phyloP scores from a whole-genome alignment of 1,140 invertebrate genomes.

The Drosophila carrolli region DNA sequence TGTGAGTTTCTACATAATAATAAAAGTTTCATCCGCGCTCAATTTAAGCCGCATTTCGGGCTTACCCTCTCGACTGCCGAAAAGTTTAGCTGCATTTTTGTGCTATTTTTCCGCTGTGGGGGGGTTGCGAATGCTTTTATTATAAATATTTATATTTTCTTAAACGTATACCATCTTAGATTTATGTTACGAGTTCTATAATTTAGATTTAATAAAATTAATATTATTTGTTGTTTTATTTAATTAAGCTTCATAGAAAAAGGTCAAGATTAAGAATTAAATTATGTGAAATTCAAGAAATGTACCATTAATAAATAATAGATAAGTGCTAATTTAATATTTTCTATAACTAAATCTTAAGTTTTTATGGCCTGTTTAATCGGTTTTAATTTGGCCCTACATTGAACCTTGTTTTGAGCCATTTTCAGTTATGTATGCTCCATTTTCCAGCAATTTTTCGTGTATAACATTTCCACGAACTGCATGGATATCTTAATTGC shows the following conservation, averaged over 20 bases:
- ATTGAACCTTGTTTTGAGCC: neutral
- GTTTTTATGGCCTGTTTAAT: too few relatives aligned
- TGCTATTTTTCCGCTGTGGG: neutral
- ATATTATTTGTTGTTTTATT: too few relatives aligned
- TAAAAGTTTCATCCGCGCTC: slow-evolving; percentile 42
- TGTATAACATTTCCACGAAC: neutral
- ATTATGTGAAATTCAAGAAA: too few relatives aligned
- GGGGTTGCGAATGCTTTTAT: neutral
- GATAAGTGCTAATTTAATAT: too few relatives aligned
- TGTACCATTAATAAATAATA: too few relatives aligned
- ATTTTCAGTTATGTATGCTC: neutral
- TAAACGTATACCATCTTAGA: too few relatives aligned
- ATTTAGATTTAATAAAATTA: too few relatives aligned
- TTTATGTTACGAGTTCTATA: too few relatives aligned
- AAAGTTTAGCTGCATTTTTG: slow-evolving; percentile 25
- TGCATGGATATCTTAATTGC: slow-evolving; percentile 26
- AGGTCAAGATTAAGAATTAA: too few relatives aligned
- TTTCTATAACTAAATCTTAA: too few relatives aligned
- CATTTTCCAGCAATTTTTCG: neutral
- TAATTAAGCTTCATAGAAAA: too few relatives aligned
- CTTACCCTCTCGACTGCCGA: slow-evolving; percentile 5
- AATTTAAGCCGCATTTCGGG: slow-evolving; percentile 41
- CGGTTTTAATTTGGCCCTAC: neutral
- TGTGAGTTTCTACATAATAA: slow-evolving; percentile 42
- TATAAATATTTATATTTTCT: neutral